A percentile compares a stretch with the other conserved stretches of the same genome.
Conservation (phyloP, 2,888 invertebrate species). For the Lasioglossum malachurum region DNA sequence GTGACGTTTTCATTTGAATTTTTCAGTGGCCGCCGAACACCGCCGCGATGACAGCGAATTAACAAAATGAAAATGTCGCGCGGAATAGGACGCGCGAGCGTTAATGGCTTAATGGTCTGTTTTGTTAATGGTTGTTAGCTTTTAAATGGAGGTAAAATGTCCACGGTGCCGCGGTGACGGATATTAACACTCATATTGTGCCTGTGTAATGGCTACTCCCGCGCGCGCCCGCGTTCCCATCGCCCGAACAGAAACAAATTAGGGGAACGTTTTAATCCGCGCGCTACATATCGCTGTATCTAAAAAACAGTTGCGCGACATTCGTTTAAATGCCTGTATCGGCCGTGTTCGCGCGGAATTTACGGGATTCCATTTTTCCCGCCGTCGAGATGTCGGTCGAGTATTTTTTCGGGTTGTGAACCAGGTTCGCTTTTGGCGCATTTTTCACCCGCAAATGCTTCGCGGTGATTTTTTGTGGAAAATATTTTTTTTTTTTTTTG, state of each 20-base stretch:
- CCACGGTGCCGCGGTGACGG: not conserved
- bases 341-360: not conserved
- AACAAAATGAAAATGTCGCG: constrained; percentile 2
- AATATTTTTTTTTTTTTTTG: not conserved
- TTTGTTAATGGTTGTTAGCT: constrained; percentile 8
- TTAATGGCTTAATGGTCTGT: constrained; percentile 9
- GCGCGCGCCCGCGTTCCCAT: not conserved
- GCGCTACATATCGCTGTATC: not conserved
- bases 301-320: not conserved
- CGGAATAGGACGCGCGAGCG: not conserved
- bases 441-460: not conserved
- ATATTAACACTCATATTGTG: constrained; percentile 8
- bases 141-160: constrained; percentile 4
- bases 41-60: not conserved
- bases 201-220: not conserved
- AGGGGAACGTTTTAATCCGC: not conserved
- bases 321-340: constrained; percentile 1
- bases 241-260: not conserved
- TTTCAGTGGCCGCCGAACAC: not conserved
- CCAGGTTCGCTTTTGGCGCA: not conserved
- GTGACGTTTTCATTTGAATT: constrained; percentile 1
- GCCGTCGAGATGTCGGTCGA: not conserved
- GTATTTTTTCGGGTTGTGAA: not conserved
- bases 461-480: not conserved
- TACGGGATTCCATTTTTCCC: not conserved